Evolutionary conservation across 2,797 vertebrate species (phyloP).

Genomic region (Pseudochaenichthys georgianus): DNA sequence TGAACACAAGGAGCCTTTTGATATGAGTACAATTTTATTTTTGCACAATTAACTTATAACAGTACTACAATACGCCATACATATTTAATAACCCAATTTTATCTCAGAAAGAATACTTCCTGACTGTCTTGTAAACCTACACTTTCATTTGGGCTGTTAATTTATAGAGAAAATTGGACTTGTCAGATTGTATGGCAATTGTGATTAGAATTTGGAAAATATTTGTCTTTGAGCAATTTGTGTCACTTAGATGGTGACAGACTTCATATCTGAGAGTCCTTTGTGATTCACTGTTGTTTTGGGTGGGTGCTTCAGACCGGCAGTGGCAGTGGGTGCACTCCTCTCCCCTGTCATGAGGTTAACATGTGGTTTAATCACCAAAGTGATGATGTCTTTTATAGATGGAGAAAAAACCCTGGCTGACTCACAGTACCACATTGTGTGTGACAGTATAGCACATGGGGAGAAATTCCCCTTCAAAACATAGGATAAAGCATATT

Average conservation of each 20-base stretch:
- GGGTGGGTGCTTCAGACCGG: constrained; percentile 62
- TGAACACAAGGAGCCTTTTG: constrained; percentile 16
- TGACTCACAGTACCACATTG: constrained; percentile 52
- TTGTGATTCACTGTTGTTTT: constrained; percentile 66
- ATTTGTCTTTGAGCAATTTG: constrained; percentile 45
- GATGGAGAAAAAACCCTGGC: constrained; percentile 55
- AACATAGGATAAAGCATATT: constrained; percentile 8
- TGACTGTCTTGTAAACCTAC: too few species aligned
- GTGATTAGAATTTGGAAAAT: constrained; percentile 63
- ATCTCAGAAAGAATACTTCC: background rate
- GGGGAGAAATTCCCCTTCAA: constrained; percentile 29
- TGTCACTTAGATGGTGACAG: constrained; percentile 53
- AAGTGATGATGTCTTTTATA: constrained; percentile 65
- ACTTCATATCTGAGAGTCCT: constrained; percentile 28
- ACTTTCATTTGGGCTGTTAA: background rate
- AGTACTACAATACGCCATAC: background rate
- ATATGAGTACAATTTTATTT: background rate
- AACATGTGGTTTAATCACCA: constrained; percentile 75
- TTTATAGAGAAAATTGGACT: background rate
- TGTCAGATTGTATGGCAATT: constrained; percentile 23
- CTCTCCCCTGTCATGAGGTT: constrained; percentile 77
- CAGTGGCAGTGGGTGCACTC: constrained; percentile 55
- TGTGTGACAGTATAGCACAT: constrained; percentile 44
- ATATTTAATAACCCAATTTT: background rate
- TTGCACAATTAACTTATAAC: background rate